Evolutionary conservation across 2,797 vertebrate species (phyloP), one percentile per base, ranked within the genome.

Genomic region (Micromesistius poutassou): DNA sequence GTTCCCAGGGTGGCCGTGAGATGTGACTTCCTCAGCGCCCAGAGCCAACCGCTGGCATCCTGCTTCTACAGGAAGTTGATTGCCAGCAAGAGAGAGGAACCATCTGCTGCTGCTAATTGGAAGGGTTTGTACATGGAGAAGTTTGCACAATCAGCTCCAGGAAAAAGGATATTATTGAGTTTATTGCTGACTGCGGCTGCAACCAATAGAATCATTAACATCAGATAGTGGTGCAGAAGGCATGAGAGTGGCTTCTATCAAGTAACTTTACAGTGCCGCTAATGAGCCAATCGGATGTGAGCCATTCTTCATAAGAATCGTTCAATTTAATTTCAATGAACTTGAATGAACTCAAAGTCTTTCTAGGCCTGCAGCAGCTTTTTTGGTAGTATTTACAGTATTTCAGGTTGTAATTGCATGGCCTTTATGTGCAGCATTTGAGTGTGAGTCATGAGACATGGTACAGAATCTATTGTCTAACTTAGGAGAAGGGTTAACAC

Each of bases 11-110:
- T 22, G 55, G 22, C 46, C 3, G 6, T 19, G 25, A 9, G 10
- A 50, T 74, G 74, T 33, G 71, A 78, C 77, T 76, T 78, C 74
- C 71, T 81, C 71, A 46, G 72, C 75, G 76, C 77, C 71, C 74
- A 25, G 68, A 4, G 70, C 74, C 46, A 28, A 40, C 12, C 68
- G 42, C 72, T 12, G 19, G 22, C 42, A 31, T 35, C 73, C 72
- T 42, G 42, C 22, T 38, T 30, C 78, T 30, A 50, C 36, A 70
- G 74, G 71, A 77, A 75, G 38, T 30, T 30, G n/a, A 72, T 13
- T 30, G 72, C 38, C 36, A 30, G 71, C 7, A 28, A 73, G 35
- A 46, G 55, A 68, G n/a, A 33, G 19, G 71, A 30, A 30, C 40
- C 30, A 50, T 72, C 40, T 28, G n/a, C 30, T 30, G 28, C 19